Conservation (phyloP, 2,888 invertebrate genomes). For the Onthophagus sagittarius region DNA sequence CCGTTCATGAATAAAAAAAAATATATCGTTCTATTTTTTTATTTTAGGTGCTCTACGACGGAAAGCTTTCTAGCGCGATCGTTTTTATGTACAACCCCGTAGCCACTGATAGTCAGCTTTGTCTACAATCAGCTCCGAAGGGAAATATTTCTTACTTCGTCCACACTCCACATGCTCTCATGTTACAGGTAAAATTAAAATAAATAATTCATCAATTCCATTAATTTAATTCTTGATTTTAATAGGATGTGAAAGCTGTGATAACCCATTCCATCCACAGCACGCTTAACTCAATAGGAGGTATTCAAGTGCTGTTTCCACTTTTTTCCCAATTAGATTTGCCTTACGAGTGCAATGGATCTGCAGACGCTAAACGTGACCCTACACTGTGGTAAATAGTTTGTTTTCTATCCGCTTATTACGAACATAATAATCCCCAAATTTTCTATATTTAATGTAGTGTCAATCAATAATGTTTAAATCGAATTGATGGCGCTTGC, state of each 20-base stretch:
- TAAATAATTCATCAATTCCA: neutral
- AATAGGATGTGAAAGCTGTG: constrained; percentile 97
- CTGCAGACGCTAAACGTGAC: constrained; percentile 75
- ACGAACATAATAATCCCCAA: too few species aligned
- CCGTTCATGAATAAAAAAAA: constrained; percentile 6
- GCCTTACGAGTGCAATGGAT: constrained; percentile 77
- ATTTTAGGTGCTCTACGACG: constrained; percentile 91
- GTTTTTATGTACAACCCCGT: constrained; percentile 99
- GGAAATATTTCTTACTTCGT: constrained; percentile 97
- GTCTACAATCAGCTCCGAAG: constrained; percentile 97
- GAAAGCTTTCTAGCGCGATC: constrained; percentile 92
- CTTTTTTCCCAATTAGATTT: constrained; percentile 96
- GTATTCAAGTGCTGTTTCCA: constrained; percentile 96
- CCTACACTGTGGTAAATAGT: constrained; percentile 78
- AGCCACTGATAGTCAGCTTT: constrained; percentile 97
- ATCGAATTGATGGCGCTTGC: too few species aligned
- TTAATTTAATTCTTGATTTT: constrained; percentile 31
- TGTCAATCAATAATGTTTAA: too few species aligned
- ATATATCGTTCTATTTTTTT: neutral
- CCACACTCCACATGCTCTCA: constrained; percentile 98
- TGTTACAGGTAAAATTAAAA: constrained; percentile 76
- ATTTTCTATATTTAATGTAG: neutral
- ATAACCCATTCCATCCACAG: constrained; percentile 99
- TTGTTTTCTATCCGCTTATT: neutral
- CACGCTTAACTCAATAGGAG: constrained; percentile 97